Evolutionary conservation across 2,113 vertebrate genomes (phyloP).

Genomic region (Ia io): DNA sequence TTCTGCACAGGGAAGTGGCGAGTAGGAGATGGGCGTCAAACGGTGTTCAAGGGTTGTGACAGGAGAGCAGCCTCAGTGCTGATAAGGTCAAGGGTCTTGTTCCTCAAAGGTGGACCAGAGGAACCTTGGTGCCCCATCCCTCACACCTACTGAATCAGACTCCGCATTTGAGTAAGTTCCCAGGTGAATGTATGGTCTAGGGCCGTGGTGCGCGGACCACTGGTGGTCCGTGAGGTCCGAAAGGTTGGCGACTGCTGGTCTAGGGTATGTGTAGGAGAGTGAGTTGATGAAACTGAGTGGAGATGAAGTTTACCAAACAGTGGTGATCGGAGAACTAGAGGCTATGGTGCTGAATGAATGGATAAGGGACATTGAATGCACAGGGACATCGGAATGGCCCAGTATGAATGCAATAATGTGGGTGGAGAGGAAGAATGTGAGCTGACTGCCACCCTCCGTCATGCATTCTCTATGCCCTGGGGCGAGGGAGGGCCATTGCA

Average conservation of each 20-base stretch:
- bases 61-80: background rate
- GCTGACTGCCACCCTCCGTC: background rate
- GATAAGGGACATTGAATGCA: background rate
- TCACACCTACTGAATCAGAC: background rate
- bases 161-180: background rate
- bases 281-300: background rate
- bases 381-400: background rate
- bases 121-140: background rate
- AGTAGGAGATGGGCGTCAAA: background rate
- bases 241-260: too few relatives aligned
- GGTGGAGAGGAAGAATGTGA: conserved; percentile 20
- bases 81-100: background rate
- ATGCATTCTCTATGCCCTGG: background rate
- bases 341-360: background rate
- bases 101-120: background rate
- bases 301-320: background rate
- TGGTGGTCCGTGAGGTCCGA: too few relatives aligned
- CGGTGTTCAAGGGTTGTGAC: background rate
- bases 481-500: background rate
- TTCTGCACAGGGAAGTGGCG: background rate
- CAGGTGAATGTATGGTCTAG: background rate
- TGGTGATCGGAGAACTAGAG: background rate
- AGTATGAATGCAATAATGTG: background rate
- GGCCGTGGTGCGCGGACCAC: too few relatives aligned
- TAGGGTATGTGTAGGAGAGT: background rate